These are phyloP conservation scores for Morpho achilles DNA, from an alignment of 2,888 invertebrate genomes.

Conservation along the genomic window DNA sequence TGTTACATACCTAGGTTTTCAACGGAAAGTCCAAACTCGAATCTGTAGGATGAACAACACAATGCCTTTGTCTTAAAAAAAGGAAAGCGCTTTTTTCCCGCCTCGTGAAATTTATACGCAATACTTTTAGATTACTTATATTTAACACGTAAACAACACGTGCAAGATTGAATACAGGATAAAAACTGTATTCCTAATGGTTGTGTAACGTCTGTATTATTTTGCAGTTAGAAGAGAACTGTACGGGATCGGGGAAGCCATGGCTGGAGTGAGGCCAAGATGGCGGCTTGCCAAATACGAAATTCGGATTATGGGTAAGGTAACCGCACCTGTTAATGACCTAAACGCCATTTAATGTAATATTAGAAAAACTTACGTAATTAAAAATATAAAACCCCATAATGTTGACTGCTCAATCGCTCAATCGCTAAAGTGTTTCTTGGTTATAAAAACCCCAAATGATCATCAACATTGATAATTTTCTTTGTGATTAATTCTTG, in stretches of 20 bases:
- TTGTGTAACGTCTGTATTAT: conserved; percentile 42
- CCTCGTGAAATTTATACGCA: conserved; percentile 33
- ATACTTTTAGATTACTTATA: conserved; percentile 26
- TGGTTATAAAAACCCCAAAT: too few species aligned
- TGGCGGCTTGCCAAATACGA: conserved; percentile 79
- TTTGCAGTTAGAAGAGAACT: conserved; percentile 52
- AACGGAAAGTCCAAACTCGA: conserved; percentile 33
- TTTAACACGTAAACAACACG: conserved; percentile 1
- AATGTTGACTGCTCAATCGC: too few species aligned
- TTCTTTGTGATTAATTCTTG: too few species aligned
- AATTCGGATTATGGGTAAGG: conserved; percentile 50
- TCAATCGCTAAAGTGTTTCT: too few species aligned
- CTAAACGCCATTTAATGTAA: background rate
- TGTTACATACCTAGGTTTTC: conserved; percentile 34
- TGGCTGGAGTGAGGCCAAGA: conserved; percentile 61
- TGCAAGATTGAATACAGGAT: conserved; percentile 2
- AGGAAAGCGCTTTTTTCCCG: conserved; percentile 34
- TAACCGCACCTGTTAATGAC: conserved; percentile 27
- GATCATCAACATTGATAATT: too few species aligned
- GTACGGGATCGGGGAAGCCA: conserved; percentile 39
- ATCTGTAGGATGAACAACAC: conserved; percentile 31
- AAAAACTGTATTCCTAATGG: background rate
- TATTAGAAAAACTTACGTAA: too few species aligned
- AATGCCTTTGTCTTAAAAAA: conserved; percentile 35
- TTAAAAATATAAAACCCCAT: too few species aligned